Conservation (phyloP, 2,113 vertebrate genomes). For the Heloderma charlesbogerti region DNA sequence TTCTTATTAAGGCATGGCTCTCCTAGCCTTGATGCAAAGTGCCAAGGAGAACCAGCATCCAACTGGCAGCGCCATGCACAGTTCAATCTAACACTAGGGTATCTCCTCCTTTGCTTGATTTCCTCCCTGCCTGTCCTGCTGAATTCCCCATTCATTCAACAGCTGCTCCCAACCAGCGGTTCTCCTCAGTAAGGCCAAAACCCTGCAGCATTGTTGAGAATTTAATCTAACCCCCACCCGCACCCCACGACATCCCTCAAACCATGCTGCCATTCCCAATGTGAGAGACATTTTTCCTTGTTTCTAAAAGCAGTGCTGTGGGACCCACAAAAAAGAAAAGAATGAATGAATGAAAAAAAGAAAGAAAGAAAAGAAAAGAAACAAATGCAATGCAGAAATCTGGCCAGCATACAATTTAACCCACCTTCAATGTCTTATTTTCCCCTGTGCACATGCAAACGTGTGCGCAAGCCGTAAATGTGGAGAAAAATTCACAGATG, state of each 20-base stretch:
- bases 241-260: not conserved
- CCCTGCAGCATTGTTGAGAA: constrained; percentile 9
- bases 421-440: not conserved
- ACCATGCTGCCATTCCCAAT: constrained; percentile 29
- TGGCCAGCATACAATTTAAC: not conserved
- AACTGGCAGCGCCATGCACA: not conserved
- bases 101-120: not conserved
- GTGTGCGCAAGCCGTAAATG: not conserved
- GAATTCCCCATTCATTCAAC: constrained; percentile 41
- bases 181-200: constrained; percentile 31
- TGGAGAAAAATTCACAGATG: not conserved
- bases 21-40: not conserved
- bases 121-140: not conserved
- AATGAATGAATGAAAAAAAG: too few species aligned
- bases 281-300: constrained; percentile 11
- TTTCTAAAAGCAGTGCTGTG: not conserved
- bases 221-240: not conserved
- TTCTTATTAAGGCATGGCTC: not conserved
- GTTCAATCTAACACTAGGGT: not conserved
- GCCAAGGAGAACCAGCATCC: not conserved
- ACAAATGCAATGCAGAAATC: not conserved
- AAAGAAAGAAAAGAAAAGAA: not conserved
- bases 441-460: not conserved
- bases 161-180: constrained; percentile 16
- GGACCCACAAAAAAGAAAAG: not conserved